Percentiles rank a stretch among this genome's conserved stretches.
Evolutionary conservation across 2,797 vertebrate genomes (phyloP).

Genomic region (Balearica regulorum): DNA sequence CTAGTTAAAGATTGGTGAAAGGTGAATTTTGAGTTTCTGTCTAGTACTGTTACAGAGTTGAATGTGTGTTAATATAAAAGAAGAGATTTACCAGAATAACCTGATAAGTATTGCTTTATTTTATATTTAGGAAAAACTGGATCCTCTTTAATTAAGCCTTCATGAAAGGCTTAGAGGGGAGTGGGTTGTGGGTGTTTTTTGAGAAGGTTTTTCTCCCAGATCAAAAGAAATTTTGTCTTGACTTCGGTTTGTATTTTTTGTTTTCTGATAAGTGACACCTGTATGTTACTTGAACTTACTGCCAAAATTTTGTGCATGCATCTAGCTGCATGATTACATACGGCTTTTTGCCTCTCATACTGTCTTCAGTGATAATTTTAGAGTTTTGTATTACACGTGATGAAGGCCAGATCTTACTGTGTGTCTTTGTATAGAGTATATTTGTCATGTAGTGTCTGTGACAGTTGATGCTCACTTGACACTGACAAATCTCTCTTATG

Average conservation of each 20-base stretch:
- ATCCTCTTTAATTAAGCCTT: background rate
- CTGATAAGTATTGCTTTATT: background rate
- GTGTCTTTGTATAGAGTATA: background rate
- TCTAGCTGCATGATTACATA: background rate
- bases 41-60: background rate
- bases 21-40: background rate
- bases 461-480: background rate
- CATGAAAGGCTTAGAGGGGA: background rate
- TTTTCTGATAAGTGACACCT: background rate
- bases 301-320: rapidly evolving
- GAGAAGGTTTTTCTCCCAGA: background rate
- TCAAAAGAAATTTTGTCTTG: background rate
- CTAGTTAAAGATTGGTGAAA: background rate
- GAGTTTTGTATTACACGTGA: rapidly evolving
- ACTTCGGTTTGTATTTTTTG: background rate
- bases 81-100: background rate
- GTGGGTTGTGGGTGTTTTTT: background rate
- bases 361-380: background rate
- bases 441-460: background rate
- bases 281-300: background rate
- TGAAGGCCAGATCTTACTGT: background rate
- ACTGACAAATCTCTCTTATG: background rate
- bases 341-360: background rate
- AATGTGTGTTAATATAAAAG: background rate
- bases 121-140: background rate